Percentiles rank a stretch among this genome's conserved stretches.
These are phyloP conservation scores for Eupithecia subumbrata DNA, from an alignment of 2,888 invertebrate genomes.

Conservation along the genomic window DNA sequence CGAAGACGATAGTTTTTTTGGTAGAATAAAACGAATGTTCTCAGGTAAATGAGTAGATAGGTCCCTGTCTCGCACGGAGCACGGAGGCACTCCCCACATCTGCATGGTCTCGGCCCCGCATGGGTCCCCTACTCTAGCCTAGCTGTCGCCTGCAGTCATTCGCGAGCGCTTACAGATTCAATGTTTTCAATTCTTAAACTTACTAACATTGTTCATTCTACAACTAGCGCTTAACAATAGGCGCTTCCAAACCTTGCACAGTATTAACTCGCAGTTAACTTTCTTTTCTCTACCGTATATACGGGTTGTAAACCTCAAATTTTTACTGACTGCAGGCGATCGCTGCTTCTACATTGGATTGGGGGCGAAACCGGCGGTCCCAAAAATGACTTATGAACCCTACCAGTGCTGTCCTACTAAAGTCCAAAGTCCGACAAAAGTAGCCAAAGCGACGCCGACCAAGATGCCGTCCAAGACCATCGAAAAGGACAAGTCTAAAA, in stretches of 20 bases:
- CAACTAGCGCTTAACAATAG: constrained; percentile 75
- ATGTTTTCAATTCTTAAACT: constrained; percentile 76
- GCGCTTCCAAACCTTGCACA: constrained; percentile 72
- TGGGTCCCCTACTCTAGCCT: constrained; percentile 69
- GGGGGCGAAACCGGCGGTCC: constrained; percentile 92
- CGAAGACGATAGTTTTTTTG: constrained; percentile 77
- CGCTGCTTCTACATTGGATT: constrained; percentile 98
- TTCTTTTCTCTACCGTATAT: constrained; percentile 69
- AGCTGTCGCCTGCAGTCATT: constrained; percentile 88
- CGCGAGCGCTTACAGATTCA: constrained; percentile 81
- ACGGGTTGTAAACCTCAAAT: constrained; percentile 87
- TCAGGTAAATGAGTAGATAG: constrained; percentile 79
- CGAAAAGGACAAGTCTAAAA: constrained; percentile 73
- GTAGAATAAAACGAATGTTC: constrained; percentile 80
- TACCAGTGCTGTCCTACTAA: constrained; percentile 97
- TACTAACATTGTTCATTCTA: constrained; percentile 80
- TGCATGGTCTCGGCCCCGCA: constrained; percentile 80
- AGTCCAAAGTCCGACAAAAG: constrained; percentile 90
- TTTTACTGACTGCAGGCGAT: constrained; percentile 97
- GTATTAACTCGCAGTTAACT: constrained; percentile 79
- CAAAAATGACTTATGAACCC: constrained; percentile 92
- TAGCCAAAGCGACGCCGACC: constrained; percentile 88
- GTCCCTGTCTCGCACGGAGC: constrained; percentile 67
- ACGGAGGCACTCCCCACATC: constrained; percentile 67
- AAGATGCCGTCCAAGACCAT: constrained; percentile 84